Evolutionary conservation across 1,140 invertebrate species (phyloP).

Genomic region (Apis laboriosa): DNA sequence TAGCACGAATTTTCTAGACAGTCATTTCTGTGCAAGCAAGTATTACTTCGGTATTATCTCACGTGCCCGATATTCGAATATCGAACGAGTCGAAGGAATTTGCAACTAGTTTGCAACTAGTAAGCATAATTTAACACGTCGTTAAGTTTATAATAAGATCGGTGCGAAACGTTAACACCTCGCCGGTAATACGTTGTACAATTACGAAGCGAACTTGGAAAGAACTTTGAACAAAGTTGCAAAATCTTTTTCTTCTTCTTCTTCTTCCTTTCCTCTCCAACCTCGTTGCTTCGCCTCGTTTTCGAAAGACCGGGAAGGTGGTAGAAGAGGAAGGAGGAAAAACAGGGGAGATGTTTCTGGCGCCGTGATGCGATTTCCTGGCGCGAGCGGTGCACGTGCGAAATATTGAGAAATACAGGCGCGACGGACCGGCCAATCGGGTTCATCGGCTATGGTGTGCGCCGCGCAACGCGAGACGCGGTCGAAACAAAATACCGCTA

Average conservation of each 20-base stretch:
- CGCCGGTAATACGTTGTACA: background rate
- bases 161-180: background rate
- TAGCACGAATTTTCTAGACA: too few species aligned
- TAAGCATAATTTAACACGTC: constrained; percentile 7
- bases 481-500: constrained; percentile 77
- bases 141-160: background rate
- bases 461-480: constrained; percentile 54
- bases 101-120: background rate
- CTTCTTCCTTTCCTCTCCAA: too few species aligned
- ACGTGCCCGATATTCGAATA: background rate
- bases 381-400: constrained; percentile 43
- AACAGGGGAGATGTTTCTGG: constrained; percentile 10
- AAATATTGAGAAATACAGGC: constrained; percentile 62
- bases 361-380: constrained; percentile 46
- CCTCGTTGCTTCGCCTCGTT: background rate
- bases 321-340: background rate
- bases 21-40: background rate
- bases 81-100: background rate
- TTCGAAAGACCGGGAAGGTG: background rate
- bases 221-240: background rate
- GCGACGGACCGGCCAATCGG: constrained; percentile 39
- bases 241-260: background rate
- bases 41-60: background rate
- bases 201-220: background rate
- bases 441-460: constrained; percentile 15